Conservation (phyloP, 1,140 invertebrate species). For the Drosophila orosa region DNA sequence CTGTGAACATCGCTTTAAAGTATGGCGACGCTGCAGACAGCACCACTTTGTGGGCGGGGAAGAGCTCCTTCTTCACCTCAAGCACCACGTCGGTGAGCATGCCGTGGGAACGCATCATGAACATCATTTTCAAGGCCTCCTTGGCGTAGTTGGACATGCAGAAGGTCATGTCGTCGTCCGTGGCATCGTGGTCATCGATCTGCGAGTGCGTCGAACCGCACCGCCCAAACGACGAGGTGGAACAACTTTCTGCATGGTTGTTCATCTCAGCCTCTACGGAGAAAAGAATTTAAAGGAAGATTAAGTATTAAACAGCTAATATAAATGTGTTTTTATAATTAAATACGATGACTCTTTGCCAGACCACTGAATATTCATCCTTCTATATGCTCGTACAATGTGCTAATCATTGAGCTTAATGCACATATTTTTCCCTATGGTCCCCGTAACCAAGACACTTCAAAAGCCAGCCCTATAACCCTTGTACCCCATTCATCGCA, state of each 20-base stretch:
- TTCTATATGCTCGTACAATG: background rate
- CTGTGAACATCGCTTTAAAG: slow-evolving; percentile 98
- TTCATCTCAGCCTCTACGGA: slow-evolving; percentile 69
- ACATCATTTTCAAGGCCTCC: slow-evolving; percentile 95
- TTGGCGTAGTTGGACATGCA: slow-evolving; percentile 93
- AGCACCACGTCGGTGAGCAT: slow-evolving; percentile 96
- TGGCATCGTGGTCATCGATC: slow-evolving; percentile 76
- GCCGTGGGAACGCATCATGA: slow-evolving; percentile 93
- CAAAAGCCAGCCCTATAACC: slow-evolving; percentile 30
- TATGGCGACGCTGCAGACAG: slow-evolving; percentile 97
- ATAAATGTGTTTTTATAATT: background rate
- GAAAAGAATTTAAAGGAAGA: background rate
- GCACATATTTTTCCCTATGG: background rate
- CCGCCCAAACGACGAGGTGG: slow-evolving; percentile 51
- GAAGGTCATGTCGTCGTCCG: slow-evolving; percentile 91
- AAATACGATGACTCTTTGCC: background rate
- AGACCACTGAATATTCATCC: background rate
- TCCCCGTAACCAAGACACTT: slow-evolving; percentile 12
- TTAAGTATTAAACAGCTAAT: background rate
- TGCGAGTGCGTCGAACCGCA: slow-evolving; percentile 54
- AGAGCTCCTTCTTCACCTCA: slow-evolving; percentile 92
- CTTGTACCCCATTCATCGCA: slow-evolving; percentile 33
- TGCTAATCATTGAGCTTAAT: slow-evolving; percentile 7
- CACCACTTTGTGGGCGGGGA: slow-evolving; percentile 96
- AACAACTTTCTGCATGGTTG: slow-evolving; percentile 58